Conservation (phyloP, 1,140 invertebrate genomes). For the Paracyclopina nana region DNA sequence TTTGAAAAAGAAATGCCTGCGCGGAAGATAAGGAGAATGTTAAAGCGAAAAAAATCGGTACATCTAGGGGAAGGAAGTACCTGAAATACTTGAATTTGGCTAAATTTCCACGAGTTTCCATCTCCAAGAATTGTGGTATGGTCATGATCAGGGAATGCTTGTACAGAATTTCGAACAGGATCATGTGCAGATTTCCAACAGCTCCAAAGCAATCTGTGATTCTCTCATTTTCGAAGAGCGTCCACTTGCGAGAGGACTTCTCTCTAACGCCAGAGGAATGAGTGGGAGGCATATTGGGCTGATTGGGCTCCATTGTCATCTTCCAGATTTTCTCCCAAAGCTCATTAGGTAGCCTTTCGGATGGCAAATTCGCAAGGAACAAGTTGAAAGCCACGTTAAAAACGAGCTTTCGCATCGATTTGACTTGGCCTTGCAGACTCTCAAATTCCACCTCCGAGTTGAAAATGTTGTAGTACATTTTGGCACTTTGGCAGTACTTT, state of each 20-base stretch:
- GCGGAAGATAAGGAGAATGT: no score
- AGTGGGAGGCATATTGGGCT: not conserved
- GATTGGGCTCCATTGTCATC: not conserved
- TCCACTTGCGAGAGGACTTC: no score
- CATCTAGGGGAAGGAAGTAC: no score
- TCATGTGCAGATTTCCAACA: slow-evolving; percentile 4
- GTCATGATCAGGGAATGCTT: no score
- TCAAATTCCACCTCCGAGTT: not conserved
- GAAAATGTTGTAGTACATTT: not conserved
- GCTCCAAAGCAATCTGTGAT: not conserved
- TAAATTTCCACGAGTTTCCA: no score
- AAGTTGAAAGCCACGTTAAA: not conserved
- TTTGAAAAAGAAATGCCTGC: no score
- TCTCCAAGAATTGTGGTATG: no score
- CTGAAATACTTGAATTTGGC: no score
- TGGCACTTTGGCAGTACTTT: slow-evolving; percentile 2
- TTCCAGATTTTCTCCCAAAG: slow-evolving; percentile 8
- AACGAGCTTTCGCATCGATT: slow-evolving; percentile 3
- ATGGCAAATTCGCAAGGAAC: not conserved
- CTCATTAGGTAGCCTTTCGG: slow-evolving; percentile 3
- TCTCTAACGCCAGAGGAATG: not conserved
- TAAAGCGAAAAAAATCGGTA: no score
- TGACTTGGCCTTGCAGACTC: not conserved
- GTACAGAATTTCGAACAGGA: slow-evolving; percentile 4
- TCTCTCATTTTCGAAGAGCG: slow-evolving; percentile 2